These are phyloP conservation scores for Leucoptera coffeella DNA, from an alignment of 2,888 invertebrate species.

Conservation along the genomic window DNA sequence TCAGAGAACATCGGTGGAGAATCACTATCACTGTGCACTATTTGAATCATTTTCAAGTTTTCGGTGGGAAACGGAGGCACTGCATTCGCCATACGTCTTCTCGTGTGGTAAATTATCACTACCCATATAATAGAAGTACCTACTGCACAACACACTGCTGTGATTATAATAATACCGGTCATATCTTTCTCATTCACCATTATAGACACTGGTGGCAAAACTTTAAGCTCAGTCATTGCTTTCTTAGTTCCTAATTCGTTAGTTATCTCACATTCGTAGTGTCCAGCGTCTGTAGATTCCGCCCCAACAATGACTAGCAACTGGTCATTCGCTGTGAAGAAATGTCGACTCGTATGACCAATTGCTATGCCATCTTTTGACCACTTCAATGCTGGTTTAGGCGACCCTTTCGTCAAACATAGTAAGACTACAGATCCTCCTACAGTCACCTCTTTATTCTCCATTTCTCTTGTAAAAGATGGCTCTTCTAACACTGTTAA, in stretches of 20 bases:
- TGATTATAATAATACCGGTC: constrained; percentile 82
- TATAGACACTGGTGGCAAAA: constrained; percentile 55
- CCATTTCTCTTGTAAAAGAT: constrained; percentile 79
- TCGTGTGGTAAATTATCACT: constrained; percentile 81
- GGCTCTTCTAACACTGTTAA: constrained; percentile 82
- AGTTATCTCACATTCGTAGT: constrained; percentile 84
- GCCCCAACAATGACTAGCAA: constrained; percentile 82
- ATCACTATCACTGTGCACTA: constrained; percentile 46
- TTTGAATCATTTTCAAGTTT: constrained; percentile 43
- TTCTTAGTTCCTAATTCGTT: constrained; percentile 76
- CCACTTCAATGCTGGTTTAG: constrained; percentile 78
- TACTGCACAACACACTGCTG: constrained; percentile 85
- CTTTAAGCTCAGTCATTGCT: constrained; percentile 65
- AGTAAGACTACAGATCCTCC: constrained; percentile 84
- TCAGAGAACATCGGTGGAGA: constrained; percentile 52
- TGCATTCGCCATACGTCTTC: constrained; percentile 57
- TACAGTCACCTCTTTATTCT: constrained; percentile 72
- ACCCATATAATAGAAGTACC: constrained; percentile 91
- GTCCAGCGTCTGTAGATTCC: constrained; percentile 70
- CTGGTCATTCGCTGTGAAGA: constrained; percentile 82
- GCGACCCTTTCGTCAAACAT: constrained; percentile 81
- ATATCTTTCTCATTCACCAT: constrained; percentile 67
- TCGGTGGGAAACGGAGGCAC: constrained; percentile 39
- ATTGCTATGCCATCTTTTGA: constrained; percentile 74
- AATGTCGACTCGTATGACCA: constrained; percentile 71